Evolutionary conservation across 2,888 invertebrate species (phyloP), one percentile per base, ranked within the genome.

Genomic region (Drosophila leonis): DNA sequence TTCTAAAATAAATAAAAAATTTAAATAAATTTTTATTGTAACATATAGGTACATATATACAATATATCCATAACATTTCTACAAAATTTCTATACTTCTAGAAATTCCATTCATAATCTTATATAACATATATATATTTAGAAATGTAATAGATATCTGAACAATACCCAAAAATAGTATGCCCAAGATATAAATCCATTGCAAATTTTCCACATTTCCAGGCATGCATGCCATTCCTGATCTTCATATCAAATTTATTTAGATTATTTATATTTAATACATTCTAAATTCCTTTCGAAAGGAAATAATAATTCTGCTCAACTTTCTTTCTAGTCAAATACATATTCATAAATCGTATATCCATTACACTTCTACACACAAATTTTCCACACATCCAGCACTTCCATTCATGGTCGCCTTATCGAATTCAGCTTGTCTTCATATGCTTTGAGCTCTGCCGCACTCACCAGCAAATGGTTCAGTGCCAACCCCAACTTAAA

Each of bases 371-470:
- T 55, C 33, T 33, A 33, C 54, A 35, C 33, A 33, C 13, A 29
- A 42, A n/a, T 42, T n/a, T 9, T 44, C 44, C 29, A 35, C 33
- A 29, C 24, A 51, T 27, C 39, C 39, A 37, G n/a, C 35, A 27
- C 42, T 20, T 55, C 35, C 60, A 76, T 63, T 71, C 62, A 51
- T 71, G 60, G 27, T 8, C 49, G 49, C 35, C 62, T 63, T 75
- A 76, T 76, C 76, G 63, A 33, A 65, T 46, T 31, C 65, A 52
- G 56, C 41, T 39, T 35, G 46, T 69, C 44, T 69, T 44, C 39
- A 13, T 39, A 7, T 48, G n/a, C 64, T 80, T 65, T 65, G 56
- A 63, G 79, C 37, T 44, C 52, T 60, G 65, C 71, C 75, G 78
- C 69, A 18, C 27, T 61, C 57, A 15, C 24, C 44, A 75, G 69